Base-by-base conservation (phyloP, 2,113 vertebrate genomes). In the Paramisgurnus dabryanus region DNA sequence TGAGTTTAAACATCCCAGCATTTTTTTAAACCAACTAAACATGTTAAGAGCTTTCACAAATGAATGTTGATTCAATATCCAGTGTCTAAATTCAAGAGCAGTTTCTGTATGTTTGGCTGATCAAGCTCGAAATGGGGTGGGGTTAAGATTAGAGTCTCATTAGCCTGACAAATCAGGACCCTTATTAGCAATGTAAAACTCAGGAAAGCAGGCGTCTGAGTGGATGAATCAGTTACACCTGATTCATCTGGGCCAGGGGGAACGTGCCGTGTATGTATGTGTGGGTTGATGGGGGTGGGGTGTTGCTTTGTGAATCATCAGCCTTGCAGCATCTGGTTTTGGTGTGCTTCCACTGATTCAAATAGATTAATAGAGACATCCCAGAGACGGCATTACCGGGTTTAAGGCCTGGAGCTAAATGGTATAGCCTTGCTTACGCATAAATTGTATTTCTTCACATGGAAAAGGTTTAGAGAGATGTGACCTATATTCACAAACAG, bases 401-500 rank as follows among this genome's bases (percentile, higher is more conserved):
- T 53, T 73, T 66, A 13, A 69, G 60, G 60, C 76, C 82, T 49
- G 55, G 64, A 81, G 82, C 71, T 22, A 80, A 80, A 68, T 43
- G 47, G 43, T 82, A 47, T 67, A 55, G 45, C 7, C 39, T 40
- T 71, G 45, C 69, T 79, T 17, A 40, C 57, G 40, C 72, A 47
- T 15, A 70, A 43, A n/a, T 57, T 68, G 13, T 27, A 73, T 64
- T 82, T 73, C 66, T 77, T 43, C 63, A 43, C 77, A 45, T 34
- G 61, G 41, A 47, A 55, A 71, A 67, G 39, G 39, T 34, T 78
- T 34, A 13, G 76, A 61, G 80, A 57, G 67, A 86, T 71, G 66
- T 82, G 85, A 84, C 82, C 82, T 69, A 84, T 50, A 84, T 84
- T 73, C 76, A 74, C n/a, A 77, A 77, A 84, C 53, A 84, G 60